A percentile compares a stretch with the other conserved stretches of the same genome.
Conservation (phyloP, 2,113 vertebrate genomes). For the Rhynchopsitta pachyrhyncha region DNA sequence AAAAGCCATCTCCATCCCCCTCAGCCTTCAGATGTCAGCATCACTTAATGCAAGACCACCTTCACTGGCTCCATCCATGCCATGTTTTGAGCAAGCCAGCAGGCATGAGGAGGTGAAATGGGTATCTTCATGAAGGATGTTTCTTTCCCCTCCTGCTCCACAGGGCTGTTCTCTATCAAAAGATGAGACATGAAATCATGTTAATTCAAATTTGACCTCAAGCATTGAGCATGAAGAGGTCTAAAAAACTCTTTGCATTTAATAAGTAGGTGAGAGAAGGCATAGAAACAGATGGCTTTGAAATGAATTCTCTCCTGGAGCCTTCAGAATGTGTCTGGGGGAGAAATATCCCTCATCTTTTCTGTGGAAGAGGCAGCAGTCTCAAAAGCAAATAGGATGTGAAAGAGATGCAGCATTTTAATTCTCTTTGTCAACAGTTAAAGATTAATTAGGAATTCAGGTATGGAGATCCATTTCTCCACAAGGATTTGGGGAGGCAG, state of each 20-base stretch:
- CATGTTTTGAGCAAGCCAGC: background rate
- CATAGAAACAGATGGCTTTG: slow-evolving; percentile 1
- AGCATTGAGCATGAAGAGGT: background rate
- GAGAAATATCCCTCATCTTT: background rate
- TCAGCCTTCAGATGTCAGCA: background rate
- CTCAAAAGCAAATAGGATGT: background rate
- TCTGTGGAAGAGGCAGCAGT: background rate
- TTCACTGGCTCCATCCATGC: background rate
- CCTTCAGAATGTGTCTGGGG: background rate
- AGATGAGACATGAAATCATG: background rate
- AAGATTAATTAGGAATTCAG: background rate
- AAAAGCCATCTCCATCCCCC: background rate
- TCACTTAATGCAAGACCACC: background rate
- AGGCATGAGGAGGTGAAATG: background rate
- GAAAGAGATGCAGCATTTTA: background rate
- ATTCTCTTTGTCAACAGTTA: background rate
- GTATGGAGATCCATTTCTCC: background rate
- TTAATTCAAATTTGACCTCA: background rate
- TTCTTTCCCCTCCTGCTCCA: background rate
- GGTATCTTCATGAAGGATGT: background rate
- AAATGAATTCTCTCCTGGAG: background rate
- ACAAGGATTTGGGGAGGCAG: background rate
- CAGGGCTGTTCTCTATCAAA: background rate
- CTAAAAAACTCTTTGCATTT: background rate
- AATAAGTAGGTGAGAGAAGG: background rate